These are phyloP conservation scores for Drosophila anceps DNA, from an alignment of 2,888 invertebrate genomes.

Conservation along the genomic window DNA sequence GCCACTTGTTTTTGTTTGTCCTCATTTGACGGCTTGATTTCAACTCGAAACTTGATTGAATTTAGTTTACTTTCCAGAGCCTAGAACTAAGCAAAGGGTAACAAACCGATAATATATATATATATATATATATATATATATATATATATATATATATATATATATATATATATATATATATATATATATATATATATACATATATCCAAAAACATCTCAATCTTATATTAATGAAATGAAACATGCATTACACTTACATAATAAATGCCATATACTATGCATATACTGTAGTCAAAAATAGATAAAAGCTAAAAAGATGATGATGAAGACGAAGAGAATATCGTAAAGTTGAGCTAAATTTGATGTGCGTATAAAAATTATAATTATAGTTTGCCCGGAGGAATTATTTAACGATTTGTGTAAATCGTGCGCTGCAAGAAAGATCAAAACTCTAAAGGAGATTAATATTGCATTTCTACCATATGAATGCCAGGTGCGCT, in stretches of 20 bases:
- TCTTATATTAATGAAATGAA: background rate
- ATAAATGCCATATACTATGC: constrained; percentile 18
- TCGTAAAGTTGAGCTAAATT: constrained; percentile 49
- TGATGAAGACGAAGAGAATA: constrained; percentile 8
- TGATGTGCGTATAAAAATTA: constrained; percentile 62
- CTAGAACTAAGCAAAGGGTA: constrained; percentile 28
- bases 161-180: no score
- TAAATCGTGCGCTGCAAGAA: constrained; percentile 96
- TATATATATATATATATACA: no score
- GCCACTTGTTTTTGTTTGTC: background rate
- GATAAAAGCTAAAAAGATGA: background rate
- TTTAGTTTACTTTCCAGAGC: constrained; percentile 47
- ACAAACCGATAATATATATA: no score
- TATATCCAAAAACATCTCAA: constrained; percentile 3
- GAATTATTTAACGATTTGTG: constrained; percentile 98
- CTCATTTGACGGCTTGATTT: constrained; percentile 6
- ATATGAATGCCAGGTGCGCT: constrained; percentile 96
- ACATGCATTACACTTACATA: constrained; percentile 27
- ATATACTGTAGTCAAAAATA: constrained; percentile 17
- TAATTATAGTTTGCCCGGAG: constrained; percentile 94
- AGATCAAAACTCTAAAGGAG: constrained; percentile 98
- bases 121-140: no score
- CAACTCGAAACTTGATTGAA: constrained; percentile 17
- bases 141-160: no score
- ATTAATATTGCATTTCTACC: constrained; percentile 99